Percentiles rank a stretch among this genome's conserved stretches.
Evolutionary conservation across 2,888 invertebrate species (phyloP).

Genomic region (Erebia aethiops): DNA sequence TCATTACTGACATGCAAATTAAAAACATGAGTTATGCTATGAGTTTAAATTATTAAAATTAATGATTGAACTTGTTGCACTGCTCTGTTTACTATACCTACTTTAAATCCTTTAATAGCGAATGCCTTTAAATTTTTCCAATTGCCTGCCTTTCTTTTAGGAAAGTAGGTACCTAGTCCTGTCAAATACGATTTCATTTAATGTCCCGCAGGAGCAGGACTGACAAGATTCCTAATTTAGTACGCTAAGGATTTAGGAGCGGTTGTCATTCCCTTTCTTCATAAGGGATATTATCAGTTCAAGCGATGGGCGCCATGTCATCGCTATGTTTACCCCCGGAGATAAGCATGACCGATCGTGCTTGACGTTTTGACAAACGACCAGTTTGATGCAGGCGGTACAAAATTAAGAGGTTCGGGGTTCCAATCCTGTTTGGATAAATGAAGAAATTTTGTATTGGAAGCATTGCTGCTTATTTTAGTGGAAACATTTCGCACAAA

Average conservation of each 20-base stretch:
- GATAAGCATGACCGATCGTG: constrained; percentile 49
- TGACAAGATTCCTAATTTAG: constrained; percentile 8
- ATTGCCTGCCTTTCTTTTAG: background rate
- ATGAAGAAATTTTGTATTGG: background rate
- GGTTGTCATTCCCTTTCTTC: constrained; percentile 33
- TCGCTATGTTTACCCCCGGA: constrained; percentile 47
- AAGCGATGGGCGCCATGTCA: constrained; percentile 45
- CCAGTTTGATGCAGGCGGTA: background rate
- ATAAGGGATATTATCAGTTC: constrained; percentile 37
- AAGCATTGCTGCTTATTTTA: no score
- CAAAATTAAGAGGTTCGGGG: background rate
- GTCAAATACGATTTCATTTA: background rate
- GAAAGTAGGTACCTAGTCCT: background rate
- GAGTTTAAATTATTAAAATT: no score
- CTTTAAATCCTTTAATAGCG: no score
- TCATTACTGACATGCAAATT: no score
- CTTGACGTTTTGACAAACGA: constrained; percentile 13
- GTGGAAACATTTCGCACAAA: no score
- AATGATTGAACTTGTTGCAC: no score
- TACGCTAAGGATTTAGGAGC: constrained; percentile 4
- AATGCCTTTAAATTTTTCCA: no score
- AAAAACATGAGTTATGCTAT: no score
- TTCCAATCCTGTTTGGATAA: background rate
- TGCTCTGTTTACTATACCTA: no score
- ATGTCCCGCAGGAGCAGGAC: no score